Evolutionary conservation across 2,888 invertebrate genomes (phyloP).

Genomic region (Calameuta pallipes): DNA sequence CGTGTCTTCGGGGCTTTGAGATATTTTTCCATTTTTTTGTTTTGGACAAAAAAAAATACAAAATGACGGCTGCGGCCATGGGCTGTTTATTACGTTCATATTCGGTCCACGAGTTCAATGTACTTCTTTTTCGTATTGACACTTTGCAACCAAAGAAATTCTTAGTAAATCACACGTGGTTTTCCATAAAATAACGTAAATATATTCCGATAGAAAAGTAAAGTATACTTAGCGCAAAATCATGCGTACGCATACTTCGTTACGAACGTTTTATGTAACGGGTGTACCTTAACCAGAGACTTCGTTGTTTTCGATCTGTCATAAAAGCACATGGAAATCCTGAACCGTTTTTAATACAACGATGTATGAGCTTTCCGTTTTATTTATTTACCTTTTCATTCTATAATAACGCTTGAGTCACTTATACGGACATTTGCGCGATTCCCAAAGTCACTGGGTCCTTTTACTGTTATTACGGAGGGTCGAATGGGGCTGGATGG

Average conservation of each 20-base stretch:
- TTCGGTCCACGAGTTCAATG: no score
- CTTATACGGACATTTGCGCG: not conserved
- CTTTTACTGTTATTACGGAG: not conserved
- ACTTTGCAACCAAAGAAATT: no score
- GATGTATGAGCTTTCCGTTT: not conserved
- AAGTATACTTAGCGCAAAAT: no score
- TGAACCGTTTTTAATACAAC: not conserved
- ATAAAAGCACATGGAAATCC: no score
- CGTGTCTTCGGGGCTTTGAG: not conserved
- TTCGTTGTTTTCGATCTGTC: no score
- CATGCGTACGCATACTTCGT: no score
- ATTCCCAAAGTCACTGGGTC: not conserved
- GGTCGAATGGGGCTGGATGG: not conserved
- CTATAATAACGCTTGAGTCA: not conserved
- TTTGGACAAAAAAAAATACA: not conserved
- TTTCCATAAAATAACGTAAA: no score
- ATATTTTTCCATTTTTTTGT: not conserved
- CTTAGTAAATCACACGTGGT: no score
- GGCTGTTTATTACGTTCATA: not conserved
- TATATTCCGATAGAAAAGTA: no score
- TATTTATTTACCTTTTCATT: not conserved
- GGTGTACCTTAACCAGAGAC: no score
- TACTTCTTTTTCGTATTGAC: no score
- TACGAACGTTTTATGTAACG: no score
- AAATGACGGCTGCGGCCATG: not conserved